phyloP scores from a whole-genome alignment of 2,113 vertebrate genomes.

The Tylochromis polylepis region DNA sequence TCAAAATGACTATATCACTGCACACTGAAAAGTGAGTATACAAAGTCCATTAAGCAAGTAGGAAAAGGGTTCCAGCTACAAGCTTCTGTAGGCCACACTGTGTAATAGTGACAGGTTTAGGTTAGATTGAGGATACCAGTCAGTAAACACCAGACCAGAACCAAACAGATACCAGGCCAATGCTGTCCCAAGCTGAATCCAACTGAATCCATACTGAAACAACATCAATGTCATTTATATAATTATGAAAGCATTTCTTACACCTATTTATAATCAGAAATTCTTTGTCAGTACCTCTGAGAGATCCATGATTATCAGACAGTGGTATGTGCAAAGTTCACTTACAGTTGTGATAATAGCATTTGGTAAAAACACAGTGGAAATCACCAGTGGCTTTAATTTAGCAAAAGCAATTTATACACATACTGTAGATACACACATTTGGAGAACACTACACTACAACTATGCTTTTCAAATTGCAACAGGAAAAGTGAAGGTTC shows the following conservation, averaged over 20 bases:
- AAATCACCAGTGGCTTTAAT: neutral
- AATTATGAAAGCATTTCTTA: neutral
- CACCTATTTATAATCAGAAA: neutral
- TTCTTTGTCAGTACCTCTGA: neutral
- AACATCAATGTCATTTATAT: neutral
- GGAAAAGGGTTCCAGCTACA: too few species aligned
- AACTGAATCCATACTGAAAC: neutral
- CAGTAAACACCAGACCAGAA: too few species aligned
- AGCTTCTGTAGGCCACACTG: neutral
- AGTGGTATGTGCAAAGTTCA: neutral
- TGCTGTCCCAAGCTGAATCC: neutral
- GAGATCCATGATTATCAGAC: neutral
- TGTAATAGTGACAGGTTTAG: neutral
- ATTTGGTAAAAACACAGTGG: neutral
- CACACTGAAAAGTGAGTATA: neutral
- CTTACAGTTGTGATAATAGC: neutral
- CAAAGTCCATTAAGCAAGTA: neutral
- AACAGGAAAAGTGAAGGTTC: neutral
- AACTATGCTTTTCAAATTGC: neutral
- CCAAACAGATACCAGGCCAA: neutral
- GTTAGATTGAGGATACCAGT: too few species aligned
- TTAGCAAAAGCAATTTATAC: neutral
- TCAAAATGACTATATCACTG: neutral
- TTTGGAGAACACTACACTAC: too few species aligned
- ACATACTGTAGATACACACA: neutral